Evolutionary conservation across 1,140 invertebrate genomes (phyloP).

Genomic region (Orius insidiosus): DNA sequence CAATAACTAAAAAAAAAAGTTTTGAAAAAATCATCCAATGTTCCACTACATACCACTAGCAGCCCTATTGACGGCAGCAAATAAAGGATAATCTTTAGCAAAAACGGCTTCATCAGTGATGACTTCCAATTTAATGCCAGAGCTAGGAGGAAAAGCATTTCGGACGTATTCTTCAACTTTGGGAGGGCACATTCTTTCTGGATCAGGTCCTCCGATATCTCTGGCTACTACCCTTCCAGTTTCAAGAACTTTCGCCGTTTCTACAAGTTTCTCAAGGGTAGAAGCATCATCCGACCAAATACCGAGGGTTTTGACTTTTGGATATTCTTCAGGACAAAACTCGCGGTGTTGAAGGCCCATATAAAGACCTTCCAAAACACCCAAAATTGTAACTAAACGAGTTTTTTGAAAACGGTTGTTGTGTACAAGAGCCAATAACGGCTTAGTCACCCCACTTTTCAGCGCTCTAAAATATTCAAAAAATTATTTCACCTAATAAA

Average conservation of each 20-base stretch:
- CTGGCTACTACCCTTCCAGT: constrained; percentile 51
- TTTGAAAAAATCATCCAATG: too few species aligned
- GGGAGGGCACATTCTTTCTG: constrained; percentile 80
- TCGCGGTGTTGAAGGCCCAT: constrained; percentile 69
- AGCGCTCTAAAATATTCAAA: constrained; percentile 25
- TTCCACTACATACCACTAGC: constrained; percentile 41
- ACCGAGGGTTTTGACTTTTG: constrained; percentile 41
- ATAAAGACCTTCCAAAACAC: constrained; percentile 70
- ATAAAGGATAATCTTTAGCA: constrained; percentile 67
- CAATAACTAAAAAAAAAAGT: constrained; percentile 33
- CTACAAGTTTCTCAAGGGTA: constrained; percentile 33
- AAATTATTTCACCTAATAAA: background rate
- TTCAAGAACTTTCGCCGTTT: constrained; percentile 53
- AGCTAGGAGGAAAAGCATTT: constrained; percentile 37
- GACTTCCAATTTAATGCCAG: constrained; percentile 49
- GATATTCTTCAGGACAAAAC: constrained; percentile 38
- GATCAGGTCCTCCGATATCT: constrained; percentile 80
- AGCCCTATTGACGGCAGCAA: constrained; percentile 77
- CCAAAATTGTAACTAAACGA: constrained; percentile 56
- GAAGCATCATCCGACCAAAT: constrained; percentile 35
- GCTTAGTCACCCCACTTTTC: constrained; percentile 50
- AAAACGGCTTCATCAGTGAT: constrained; percentile 48
- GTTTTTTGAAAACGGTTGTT: constrained; percentile 39
- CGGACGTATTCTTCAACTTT: constrained; percentile 64
- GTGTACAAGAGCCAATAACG: constrained; percentile 44